Base-by-base conservation (phyloP, 1,140 invertebrate genomes). In the Calycopis cecrops region DNA sequence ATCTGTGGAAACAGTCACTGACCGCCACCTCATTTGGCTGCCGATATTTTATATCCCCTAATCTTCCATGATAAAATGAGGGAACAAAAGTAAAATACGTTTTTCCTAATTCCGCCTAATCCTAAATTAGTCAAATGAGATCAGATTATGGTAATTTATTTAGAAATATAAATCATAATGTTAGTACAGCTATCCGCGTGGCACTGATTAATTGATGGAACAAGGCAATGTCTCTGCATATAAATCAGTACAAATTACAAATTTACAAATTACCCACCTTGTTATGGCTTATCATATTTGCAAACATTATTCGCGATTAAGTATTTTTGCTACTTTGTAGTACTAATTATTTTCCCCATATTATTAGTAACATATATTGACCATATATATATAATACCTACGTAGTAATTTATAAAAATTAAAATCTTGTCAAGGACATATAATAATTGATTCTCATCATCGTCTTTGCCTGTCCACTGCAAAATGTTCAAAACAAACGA, bases 141-240 rank as follows among this genome's bases (percentile, higher is more conserved):
- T 4, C 40, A 44, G 40, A 44, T 44, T 44, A 44, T 44, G 40
- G 14, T 44, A 44, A 44, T 44, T 44, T 44, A 44, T 44, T 44
- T 44, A 44, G 14, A 44, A 44, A 44, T 44, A 44, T 44, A 44
- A 44, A 44, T 44, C 17, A 44, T 44, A 44, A 44, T 12, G 40
- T 16, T 16, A 9, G 40, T 17, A 44, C 40, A 44, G 40, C 40
- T 14, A 44, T 16, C 40, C 40, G 40, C 14, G 14, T 44, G 40
- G 17, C 40, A 9, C 40, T 44, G 40, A 44, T 44, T 44, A 44
- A 44, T 44, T 44, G 40, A 44, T 44, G 40, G 12, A 17, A 44
- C 40, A 44, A 44, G 40, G 17, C 40, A 44, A 16, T 44, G 40
- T 44, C 40, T 44, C 40, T 44, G 40, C 40, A 44, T 44, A 44